Conservation (phyloP, 2,797 vertebrate species). For the Propithecus deckenii region DNA sequence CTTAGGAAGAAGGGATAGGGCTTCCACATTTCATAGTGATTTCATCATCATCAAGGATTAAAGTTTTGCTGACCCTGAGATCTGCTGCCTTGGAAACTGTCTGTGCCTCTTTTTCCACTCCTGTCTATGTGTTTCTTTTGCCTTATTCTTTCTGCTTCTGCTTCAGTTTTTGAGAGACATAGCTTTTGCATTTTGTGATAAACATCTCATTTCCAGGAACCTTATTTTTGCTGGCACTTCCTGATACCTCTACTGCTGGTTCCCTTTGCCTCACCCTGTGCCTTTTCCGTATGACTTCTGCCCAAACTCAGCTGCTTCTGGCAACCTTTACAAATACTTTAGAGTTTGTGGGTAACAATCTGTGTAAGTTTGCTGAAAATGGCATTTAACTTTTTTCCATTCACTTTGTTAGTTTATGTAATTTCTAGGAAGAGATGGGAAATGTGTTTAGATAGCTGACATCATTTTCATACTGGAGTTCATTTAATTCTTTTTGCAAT, state of each 20-base stretch:
- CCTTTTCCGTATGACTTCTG: background rate
- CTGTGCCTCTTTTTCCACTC: background rate
- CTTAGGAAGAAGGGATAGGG: background rate
- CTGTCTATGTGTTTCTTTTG: background rate
- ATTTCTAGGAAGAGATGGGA: background rate
- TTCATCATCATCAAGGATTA: background rate
- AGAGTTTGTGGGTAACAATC: slow-evolving; percentile 31
- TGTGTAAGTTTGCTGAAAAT: background rate
- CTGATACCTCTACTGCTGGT: background rate
- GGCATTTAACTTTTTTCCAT: background rate
- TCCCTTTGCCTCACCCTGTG: background rate
- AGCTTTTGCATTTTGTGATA: background rate
- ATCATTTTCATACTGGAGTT: background rate
- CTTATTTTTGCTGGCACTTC: background rate
- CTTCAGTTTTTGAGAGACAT: background rate
- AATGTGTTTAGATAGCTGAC: background rate
- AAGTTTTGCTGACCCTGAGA: background rate
- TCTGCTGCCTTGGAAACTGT: background rate
- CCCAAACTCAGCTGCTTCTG: background rate
- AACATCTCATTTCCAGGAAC: background rate
- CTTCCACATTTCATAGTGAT: background rate
- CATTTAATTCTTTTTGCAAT: background rate
- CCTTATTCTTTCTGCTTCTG: background rate
- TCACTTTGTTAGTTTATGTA: background rate
- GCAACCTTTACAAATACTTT: background rate